Percentiles rank a stretch among this genome's conserved stretches.
phyloP scores from a whole-genome alignment of 2,113 vertebrate species.

The Hystrix cristata region DNA sequence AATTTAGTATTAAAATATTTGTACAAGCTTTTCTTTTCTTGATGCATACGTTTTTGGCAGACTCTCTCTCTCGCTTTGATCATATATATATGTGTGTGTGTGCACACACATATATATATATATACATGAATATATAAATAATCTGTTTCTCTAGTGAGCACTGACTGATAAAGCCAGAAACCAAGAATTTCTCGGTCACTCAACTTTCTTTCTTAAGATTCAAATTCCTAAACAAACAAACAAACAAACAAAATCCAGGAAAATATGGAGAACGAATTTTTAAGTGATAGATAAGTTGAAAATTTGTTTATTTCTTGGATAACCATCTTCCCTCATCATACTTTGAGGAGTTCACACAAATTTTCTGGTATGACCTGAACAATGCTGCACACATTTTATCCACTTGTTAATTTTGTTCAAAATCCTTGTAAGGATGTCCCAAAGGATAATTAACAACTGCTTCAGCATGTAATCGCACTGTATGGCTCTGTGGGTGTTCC shows the following conservation, averaged over 20 bases:
- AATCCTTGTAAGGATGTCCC: background rate
- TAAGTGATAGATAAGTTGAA: background rate
- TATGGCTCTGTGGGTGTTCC: background rate
- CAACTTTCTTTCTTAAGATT: background rate
- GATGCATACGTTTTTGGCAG: too few species aligned
- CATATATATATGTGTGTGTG: too few species aligned
- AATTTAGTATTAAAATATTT: too few species aligned
- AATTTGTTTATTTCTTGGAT: conserved; percentile 29
- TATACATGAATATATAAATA: too few species aligned
- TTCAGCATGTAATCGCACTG: background rate
- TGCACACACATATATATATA: too few species aligned
- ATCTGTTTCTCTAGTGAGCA: background rate
- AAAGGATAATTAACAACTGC: background rate
- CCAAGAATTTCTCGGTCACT: background rate
- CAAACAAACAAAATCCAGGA: background rate
- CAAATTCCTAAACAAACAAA: background rate
- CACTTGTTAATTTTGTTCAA: conserved; percentile 42
- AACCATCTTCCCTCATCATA: background rate
- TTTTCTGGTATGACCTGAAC: background rate
- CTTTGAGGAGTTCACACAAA: background rate
- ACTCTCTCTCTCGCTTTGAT: too few species aligned
- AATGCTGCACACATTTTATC: background rate
- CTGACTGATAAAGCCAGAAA: background rate
- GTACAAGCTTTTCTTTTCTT: too few species aligned
- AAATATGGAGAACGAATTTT: background rate